phyloP scores from a whole-genome alignment of 2,888 invertebrate species.

The Spisula solida region DNA sequence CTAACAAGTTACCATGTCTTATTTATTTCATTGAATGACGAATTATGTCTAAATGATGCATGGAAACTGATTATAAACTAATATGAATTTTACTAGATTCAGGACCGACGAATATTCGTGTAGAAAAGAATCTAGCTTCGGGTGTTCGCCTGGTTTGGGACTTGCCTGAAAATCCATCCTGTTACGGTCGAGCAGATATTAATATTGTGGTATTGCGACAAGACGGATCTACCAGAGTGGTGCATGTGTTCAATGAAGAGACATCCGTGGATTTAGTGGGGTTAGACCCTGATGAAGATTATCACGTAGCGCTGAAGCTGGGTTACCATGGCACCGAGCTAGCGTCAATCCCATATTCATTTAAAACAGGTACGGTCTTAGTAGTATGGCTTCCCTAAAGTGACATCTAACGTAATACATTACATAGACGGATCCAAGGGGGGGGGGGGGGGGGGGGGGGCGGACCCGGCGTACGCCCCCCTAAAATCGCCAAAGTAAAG shows the following conservation, averaged over 20 bases:
- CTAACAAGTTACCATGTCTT: no score
- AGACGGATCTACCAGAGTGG: slow-evolving; percentile 33
- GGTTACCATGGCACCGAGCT: slow-evolving; percentile 47
- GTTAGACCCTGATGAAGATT: slow-evolving; percentile 58
- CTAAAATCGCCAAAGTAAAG: no score
- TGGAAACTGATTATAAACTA: background rate
- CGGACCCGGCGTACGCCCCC: no score
- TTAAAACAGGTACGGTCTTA: slow-evolving; percentile 61
- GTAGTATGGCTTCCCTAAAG: no score
- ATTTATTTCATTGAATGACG: no score
- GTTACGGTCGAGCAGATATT: slow-evolving; percentile 61
- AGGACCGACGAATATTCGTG: slow-evolving; percentile 64
- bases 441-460: no score
- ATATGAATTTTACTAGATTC: slow-evolving; percentile 58
- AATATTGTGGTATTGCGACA: slow-evolving; percentile 27
- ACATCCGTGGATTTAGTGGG: slow-evolving; percentile 58
- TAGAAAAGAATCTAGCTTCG: slow-evolving; percentile 45
- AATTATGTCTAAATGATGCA: no score
- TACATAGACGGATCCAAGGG: no score
- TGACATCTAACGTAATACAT: no score
- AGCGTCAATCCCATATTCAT: slow-evolving; percentile 47
- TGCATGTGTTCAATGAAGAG: slow-evolving; percentile 42
- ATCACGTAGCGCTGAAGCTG: slow-evolving; percentile 48
- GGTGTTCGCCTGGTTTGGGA: slow-evolving; percentile 62
- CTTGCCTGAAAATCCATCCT: slow-evolving; percentile 53